Percentiles rank a stretch among this genome's conserved stretches.
phyloP scores from a whole-genome alignment of 2,888 invertebrate species.

The Yponomeuta evonymella region DNA sequence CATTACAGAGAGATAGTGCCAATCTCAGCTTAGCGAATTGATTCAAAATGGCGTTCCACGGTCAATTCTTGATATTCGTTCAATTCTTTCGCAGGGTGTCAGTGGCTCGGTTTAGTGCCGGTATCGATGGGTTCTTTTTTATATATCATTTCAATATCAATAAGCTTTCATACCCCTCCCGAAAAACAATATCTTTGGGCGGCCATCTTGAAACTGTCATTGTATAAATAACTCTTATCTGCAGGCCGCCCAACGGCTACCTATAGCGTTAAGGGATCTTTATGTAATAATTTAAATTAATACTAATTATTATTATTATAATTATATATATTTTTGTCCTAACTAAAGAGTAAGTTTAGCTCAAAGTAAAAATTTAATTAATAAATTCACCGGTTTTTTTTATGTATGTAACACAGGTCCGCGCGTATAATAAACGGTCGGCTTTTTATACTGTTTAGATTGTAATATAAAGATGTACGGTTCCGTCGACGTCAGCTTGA shows the following conservation, averaged over 20 bases:
- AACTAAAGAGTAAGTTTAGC: conserved; percentile 73
- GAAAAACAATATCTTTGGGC: conserved; percentile 20
- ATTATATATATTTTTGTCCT: conserved; percentile 66
- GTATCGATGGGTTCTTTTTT: conserved; percentile 10
- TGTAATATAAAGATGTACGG: conserved; percentile 58
- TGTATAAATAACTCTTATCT: conserved; percentile 31
- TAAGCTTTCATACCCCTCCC: conserved; percentile 39
- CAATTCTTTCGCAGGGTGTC: background rate
- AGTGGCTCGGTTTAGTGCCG: background rate
- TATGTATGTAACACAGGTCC: background rate
- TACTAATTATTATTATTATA: conserved; percentile 68
- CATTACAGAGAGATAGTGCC: no score
- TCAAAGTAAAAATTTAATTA: conserved; percentile 54
- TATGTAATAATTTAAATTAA: conserved; percentile 73
- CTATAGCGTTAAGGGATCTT: conserved; percentile 56
- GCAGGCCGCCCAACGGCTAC: conserved; percentile 25
- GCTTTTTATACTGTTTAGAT: conserved; percentile 63
- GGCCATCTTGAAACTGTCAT: conserved; percentile 32
- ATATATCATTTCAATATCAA: conserved; percentile 45
- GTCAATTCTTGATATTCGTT: no score
- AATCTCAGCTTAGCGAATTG: no score
- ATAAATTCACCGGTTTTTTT: conserved; percentile 30
- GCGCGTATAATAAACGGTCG: conserved; percentile 32
- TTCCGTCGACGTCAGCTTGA: conserved; percentile 30
- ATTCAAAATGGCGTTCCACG: no score